Base-by-base conservation (phyloP, 2,888 invertebrate species). In the Chrysodeixis includens region DNA sequence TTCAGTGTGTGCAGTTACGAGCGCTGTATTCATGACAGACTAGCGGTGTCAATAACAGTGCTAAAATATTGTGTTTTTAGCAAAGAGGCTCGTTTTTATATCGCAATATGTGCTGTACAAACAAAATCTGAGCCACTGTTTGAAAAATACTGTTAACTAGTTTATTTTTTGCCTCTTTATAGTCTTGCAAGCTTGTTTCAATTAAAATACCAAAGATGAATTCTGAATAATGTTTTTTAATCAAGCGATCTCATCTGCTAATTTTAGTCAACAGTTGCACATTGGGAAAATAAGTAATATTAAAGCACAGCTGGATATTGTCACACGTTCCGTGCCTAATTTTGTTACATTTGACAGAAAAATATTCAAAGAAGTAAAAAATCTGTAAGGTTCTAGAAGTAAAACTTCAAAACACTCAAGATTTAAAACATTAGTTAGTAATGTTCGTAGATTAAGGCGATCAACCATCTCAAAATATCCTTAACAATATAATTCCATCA, bases 11-110 rank as follows among this genome's bases (percentile, higher is more conserved):
- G 40, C 40, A 40, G 40, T 40, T 40, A 40, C n/a, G n/a, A n/a
- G 40, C 40, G 40, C 40, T n/a, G n/a, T 40, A 6, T 40, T 40
- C 40, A 40, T n/a, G 40, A 40, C n/a, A n/a, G 40, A 40, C 40
- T 40, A 40, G n/a, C 40, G n/a, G 40, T 40, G 40, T 40, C 40
- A 40, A 40, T 40, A 40, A 40, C 40, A n/a, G 40, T n/a, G 4
- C 40, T n/a, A n/a, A 40, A 40, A 40, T 40, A 40, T 40, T 14
- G n/a, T 1, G n/a, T 35, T 40, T 40, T n/a, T 14, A n/a, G 40
- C 40, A 40, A 40, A n/a, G n/a, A n/a, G n/a, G 14, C 14, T n/a
- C 14, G n/a, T 40, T n/a, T 40, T 40, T 40, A 35, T 40, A n/a
- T n/a, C 40, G 35, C 14, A 35, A 35, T 35, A 35, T 14, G 4